phyloP scores from a whole-genome alignment of 2,797 vertebrate genomes.

The Myripristis murdjan region DNA sequence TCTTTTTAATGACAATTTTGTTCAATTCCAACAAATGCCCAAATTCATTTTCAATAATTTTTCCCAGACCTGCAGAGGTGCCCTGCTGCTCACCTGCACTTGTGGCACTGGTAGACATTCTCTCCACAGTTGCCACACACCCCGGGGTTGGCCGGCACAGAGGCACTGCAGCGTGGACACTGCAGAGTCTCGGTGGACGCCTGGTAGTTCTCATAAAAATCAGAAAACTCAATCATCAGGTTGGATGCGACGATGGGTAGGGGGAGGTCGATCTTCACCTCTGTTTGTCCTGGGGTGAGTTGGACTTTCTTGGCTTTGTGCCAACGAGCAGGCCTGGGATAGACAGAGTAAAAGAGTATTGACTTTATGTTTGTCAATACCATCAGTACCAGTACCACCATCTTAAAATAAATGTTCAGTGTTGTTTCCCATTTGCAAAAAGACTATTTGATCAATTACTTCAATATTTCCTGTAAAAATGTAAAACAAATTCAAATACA shows the following conservation, averaged over 20 bases:
- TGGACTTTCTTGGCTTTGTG: conserved; percentile 99
- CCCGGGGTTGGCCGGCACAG: conserved; percentile 96
- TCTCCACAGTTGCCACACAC: conserved; percentile 99
- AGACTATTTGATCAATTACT: too few species aligned
- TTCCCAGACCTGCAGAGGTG: background rate
- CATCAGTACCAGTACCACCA: too few species aligned
- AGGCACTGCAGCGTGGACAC: conserved; percentile 98
- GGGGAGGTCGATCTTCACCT: conserved; percentile 98
- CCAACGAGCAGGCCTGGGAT: conserved; percentile 95
- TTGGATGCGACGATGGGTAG: conserved; percentile 98
- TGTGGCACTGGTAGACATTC: conserved; percentile 99
- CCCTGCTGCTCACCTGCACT: conserved; percentile 91
- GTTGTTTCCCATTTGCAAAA: too few species aligned
- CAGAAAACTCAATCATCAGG: conserved; percentile 98
- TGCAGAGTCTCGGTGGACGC: conserved; percentile 98
- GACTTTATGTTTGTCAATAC: background rate
- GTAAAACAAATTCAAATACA: too few species aligned
- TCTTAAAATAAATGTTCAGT: too few species aligned
- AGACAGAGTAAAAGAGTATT: background rate
- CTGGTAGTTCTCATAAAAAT: conserved; percentile 99
- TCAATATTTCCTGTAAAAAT: too few species aligned
- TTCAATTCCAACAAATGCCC: background rate
- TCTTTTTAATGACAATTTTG: too few species aligned
- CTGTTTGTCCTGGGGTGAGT: conserved; percentile 96
- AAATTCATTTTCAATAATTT: too few species aligned